Evolutionary conservation across 2,797 vertebrate species (phyloP).

Genomic region (Eospalax fontanierii): DNA sequence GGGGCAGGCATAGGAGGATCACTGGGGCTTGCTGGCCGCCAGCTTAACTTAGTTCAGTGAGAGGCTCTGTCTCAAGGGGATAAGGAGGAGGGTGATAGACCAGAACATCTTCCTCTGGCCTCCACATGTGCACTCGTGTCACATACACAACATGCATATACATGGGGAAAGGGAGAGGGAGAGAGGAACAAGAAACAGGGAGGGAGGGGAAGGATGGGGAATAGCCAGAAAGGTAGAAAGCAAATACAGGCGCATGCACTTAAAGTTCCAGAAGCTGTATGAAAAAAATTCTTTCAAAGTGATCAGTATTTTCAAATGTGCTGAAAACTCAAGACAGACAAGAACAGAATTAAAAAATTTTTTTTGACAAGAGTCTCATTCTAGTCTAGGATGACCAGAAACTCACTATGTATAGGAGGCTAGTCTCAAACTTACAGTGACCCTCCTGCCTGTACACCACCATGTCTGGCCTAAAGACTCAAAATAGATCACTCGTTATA

Average conservation of each 20-base stretch:
- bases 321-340: neutral
- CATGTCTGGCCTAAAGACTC: neutral
- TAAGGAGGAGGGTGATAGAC: neutral
- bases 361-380: neutral
- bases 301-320: slow-evolving; percentile 44
- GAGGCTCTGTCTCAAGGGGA: neutral
- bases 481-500: slow-evolving; percentile 38
- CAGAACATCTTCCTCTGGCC: neutral
- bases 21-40: neutral
- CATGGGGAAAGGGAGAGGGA: too few species aligned
- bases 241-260: neutral
- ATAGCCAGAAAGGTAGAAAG: slow-evolving; percentile 26
- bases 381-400: neutral
- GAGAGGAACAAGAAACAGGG: neutral
- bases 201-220: neutral
- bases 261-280: neutral
- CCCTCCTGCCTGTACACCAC: neutral
- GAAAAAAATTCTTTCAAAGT: slow-evolving; percentile 20
- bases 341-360: neutral
- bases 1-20: neutral
- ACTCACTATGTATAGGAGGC: neutral
- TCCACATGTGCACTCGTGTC: too few species aligned
- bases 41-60: neutral
- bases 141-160: too few species aligned
- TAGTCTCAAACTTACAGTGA: neutral